These are phyloP conservation scores for Cyphomyrus plagiostoma DNA, from an alignment of 2,113 vertebrate genomes.

Conservation along the genomic window DNA sequence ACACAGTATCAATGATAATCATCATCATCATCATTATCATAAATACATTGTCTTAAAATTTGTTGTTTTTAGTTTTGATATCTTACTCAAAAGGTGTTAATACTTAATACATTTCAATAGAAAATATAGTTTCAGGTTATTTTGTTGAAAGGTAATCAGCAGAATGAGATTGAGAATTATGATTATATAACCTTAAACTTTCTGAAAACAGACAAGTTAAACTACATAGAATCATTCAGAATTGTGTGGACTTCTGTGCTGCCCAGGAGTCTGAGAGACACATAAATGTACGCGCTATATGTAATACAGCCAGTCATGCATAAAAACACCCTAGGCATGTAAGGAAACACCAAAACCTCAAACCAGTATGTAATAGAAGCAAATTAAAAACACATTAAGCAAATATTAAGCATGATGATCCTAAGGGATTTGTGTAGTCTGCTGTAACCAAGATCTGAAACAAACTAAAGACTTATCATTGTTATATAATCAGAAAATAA, in stretches of 20 bases:
- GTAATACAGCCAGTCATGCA: not conserved
- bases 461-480: not conserved
- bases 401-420: not conserved
- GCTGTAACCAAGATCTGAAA: not conserved
- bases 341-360: not conserved
- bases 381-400: not conserved
- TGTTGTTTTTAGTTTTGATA: not conserved
- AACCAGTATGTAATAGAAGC: not conserved
- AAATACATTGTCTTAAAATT: not conserved
- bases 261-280: not conserved
- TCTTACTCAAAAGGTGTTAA: not conserved
- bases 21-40: not conserved
- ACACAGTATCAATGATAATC: not conserved
- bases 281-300: not conserved
- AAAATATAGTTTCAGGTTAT: not conserved
- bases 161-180: not conserved
- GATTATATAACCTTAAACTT: not conserved
- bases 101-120: not conserved
- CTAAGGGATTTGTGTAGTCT: not conserved
- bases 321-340: not conserved
- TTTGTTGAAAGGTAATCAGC: not conserved
- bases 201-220: not conserved
- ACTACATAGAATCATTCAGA: not conserved
- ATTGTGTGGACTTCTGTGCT: not conserved
- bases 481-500: not conserved